Percentiles rank a stretch among this genome's conserved stretches.
These are phyloP conservation scores for Heterohyrax brucei DNA, from an alignment of 2,797 vertebrate genomes.

Conservation along the genomic window DNA sequence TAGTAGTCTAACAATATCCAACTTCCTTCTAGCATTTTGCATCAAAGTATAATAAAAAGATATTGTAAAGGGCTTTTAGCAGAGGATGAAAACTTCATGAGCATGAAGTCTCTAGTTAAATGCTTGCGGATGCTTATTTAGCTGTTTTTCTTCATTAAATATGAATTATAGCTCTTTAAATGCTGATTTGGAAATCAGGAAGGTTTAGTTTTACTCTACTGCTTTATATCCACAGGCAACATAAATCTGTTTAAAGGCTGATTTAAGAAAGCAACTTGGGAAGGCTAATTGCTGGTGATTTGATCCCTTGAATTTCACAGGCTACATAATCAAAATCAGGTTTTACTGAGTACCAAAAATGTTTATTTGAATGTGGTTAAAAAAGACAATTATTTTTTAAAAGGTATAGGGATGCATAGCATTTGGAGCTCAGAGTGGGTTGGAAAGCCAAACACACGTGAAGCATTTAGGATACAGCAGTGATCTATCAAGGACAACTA, in stretches of 20 bases:
- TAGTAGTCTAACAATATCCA: constrained; percentile 84
- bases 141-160: constrained; percentile 89
- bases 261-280: constrained; percentile 84
- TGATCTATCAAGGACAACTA: neutral
- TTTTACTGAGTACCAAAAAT: constrained; percentile 66
- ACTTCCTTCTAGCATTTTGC: constrained; percentile 80
- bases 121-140: constrained; percentile 85
- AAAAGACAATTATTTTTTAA: constrained; percentile 80
- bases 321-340: constrained; percentile 80
- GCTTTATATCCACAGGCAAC: constrained; percentile 80
- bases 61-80: constrained; percentile 85
- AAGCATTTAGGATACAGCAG: constrained; percentile 29
- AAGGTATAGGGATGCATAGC: constrained; percentile 20
- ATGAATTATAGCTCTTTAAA: constrained; percentile 88
- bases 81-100: constrained; percentile 84
- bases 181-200: constrained; percentile 85
- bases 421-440: neutral
- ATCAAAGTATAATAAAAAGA: constrained; percentile 85
- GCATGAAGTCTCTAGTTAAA: constrained; percentile 83
- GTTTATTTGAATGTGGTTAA: constrained; percentile 70
- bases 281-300: constrained; percentile 84
- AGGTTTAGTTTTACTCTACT: constrained; percentile 84
- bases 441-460: constrained; percentile 44
- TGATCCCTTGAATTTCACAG: constrained; percentile 81
- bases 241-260: constrained; percentile 86